A percentile compares a stretch with the other conserved stretches of the same genome.
Evolutionary conservation across 2,797 vertebrate species (phyloP).

Genomic region (Philypnodon macrostomus): DNA sequence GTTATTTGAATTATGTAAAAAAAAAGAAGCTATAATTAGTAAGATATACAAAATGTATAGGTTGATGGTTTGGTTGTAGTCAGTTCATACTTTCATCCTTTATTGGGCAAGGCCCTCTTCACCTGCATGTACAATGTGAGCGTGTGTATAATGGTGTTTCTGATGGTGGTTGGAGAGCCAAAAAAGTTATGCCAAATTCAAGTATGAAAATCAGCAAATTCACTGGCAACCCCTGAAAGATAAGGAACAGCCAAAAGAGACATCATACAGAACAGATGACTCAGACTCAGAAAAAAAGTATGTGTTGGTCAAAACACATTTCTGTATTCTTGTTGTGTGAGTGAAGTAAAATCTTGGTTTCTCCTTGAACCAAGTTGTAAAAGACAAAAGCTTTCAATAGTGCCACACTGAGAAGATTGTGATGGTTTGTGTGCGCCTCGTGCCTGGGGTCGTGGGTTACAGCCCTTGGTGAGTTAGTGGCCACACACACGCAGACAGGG

Average conservation of each 20-base stretch:
- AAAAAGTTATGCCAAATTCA: neutral
- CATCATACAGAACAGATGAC: too few species aligned
- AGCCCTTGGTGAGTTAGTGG: slow-evolving; percentile 52
- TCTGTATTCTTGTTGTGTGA: slow-evolving; percentile 1
- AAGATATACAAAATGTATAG: too few species aligned
- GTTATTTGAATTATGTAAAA: too few species aligned
- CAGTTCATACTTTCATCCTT: too few species aligned
- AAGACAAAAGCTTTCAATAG: slow-evolving; percentile 68
- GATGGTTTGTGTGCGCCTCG: slow-evolving; percentile 58
- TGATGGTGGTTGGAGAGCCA: too few species aligned
- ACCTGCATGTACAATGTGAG: too few species aligned
- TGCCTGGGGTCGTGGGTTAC: slow-evolving; percentile 63
- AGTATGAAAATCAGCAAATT: neutral
- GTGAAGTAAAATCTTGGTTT: slow-evolving; percentile 42
- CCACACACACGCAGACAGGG: slow-evolving; percentile 36
- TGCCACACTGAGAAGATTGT: slow-evolving; percentile 72
- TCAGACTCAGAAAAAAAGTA: neutral
- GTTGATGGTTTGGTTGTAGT: too few species aligned
- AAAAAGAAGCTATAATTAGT: too few species aligned
- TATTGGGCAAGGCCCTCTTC: too few species aligned
- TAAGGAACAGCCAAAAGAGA: neutral
- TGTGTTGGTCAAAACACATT: neutral
- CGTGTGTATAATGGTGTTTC: too few species aligned
- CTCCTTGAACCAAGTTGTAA: slow-evolving; percentile 74
- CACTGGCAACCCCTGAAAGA: neutral